A percentile compares a stretch with the other conserved stretches of the same genome.
Evolutionary conservation across 1,140 invertebrate species (phyloP).

Genomic region (Hypothenemus hampei): DNA sequence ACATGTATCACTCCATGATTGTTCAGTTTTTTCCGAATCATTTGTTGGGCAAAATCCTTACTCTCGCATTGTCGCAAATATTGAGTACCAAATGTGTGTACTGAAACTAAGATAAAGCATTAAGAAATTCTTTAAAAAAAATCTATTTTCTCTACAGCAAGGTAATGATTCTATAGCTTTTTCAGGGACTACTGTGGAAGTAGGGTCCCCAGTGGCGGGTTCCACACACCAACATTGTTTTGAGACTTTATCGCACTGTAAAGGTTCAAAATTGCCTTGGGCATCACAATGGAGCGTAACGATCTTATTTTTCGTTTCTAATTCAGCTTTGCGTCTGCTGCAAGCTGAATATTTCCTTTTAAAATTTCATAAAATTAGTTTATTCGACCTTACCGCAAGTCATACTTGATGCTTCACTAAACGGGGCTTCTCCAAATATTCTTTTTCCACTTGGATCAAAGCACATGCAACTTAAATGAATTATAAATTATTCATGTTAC

Average conservation of each 20-base stretch:
- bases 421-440: slow-evolving; percentile 24
- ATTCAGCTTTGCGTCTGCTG: slow-evolving; percentile 50
- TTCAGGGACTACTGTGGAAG: slow-evolving; percentile 48
- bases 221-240: slow-evolving; percentile 55
- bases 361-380: not conserved
- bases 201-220: slow-evolving; percentile 50
- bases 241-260: slow-evolving; percentile 56
- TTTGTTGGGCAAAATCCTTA: slow-evolving; percentile 46
- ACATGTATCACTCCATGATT: slow-evolving; percentile 50
- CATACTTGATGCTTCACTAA: slow-evolving; percentile 22
- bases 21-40: slow-evolving; percentile 47
- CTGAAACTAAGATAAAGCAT: slow-evolving; percentile 14
- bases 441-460: slow-evolving; percentile 15
- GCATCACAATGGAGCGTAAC: slow-evolving; percentile 53
- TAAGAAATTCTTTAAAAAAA: not conserved
- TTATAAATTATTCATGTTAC: too few species aligned
- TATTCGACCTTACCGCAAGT: slow-evolving; percentile 18
- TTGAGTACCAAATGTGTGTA: slow-evolving; percentile 43
- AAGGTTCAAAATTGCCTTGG: slow-evolving; percentile 55
- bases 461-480: slow-evolving; percentile 22
- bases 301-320: slow-evolving; percentile 42
- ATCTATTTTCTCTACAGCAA: slow-evolving; percentile 50
- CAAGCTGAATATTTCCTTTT: slow-evolving; percentile 47
- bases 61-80: slow-evolving; percentile 59
- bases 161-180: slow-evolving; percentile 48